These are phyloP conservation scores for Cephus runcator DNA, from an alignment of 2,888 invertebrate genomes.

Conservation along the genomic window DNA sequence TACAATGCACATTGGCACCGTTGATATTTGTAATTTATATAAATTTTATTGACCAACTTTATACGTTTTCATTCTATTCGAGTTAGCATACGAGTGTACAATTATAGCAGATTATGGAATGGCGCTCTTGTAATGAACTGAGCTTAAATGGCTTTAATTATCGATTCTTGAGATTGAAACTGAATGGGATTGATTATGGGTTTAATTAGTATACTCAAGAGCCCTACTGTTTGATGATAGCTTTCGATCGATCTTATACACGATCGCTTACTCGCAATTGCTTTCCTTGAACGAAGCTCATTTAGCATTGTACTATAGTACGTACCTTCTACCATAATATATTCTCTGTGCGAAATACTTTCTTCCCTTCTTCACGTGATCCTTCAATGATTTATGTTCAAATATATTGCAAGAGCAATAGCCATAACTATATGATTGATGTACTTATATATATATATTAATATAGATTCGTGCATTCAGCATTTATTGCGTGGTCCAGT, in stretches of 20 bases:
- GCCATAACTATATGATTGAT: not conserved
- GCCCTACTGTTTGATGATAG: not conserved
- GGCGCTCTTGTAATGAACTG: not conserved
- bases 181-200: not conserved
- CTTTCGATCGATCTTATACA: not conserved
- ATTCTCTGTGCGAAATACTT: not conserved
- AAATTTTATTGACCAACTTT: not conserved
- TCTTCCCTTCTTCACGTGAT: not conserved
- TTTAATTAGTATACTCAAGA: not conserved
- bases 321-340: not conserved
- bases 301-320: not conserved
- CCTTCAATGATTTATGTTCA: not conserved
- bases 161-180: not conserved
- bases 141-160: not conserved
- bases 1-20: not conserved
- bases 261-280: not conserved
- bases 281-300: not conserved
- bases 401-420: not conserved
- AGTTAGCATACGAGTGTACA: not conserved
- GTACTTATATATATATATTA: not conserved
- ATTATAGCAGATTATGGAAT: not conserved
- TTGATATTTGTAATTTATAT: not conserved
- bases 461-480: not conserved
- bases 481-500: not conserved
- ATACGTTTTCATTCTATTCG: not conserved